Percentiles rank a stretch among this genome's conserved stretches.
These are phyloP conservation scores for Okamejei kenojei DNA, from an alignment of 2,797 vertebrate genomes.

Conservation along the genomic window DNA sequence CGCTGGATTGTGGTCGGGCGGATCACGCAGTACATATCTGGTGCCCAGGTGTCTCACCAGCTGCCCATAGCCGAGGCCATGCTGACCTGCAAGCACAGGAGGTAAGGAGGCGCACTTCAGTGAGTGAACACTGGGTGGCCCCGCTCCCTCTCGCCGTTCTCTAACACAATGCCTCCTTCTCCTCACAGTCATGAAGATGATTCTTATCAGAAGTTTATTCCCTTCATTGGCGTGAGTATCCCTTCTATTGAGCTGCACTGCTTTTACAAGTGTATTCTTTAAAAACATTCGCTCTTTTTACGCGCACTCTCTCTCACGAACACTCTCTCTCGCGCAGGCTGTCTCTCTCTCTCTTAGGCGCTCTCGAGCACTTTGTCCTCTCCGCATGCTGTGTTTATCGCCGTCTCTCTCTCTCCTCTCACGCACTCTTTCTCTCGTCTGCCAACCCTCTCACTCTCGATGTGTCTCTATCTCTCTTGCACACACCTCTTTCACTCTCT, in stretches of 20 bases:
- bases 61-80: constrained; percentile 96
- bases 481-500: background rate
- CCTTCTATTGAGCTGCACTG: background rate
- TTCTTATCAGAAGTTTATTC: constrained; percentile 88
- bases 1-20: constrained; percentile 78
- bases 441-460: too few relatives aligned
- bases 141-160: background rate
- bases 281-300: background rate
- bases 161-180: background rate
- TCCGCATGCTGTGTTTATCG: too few relatives aligned
- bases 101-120: constrained; percentile 59
- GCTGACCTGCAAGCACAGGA: constrained; percentile 92
- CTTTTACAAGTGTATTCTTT: too few relatives aligned
- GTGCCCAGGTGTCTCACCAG: constrained; percentile 79
- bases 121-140: background rate
- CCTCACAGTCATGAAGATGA: constrained; percentile 73
- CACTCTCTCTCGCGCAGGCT: background rate
- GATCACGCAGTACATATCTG: constrained; percentile 77
- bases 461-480: too few relatives aligned
- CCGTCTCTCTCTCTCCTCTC: too few relatives aligned
- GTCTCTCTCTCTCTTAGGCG: background rate
- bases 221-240: constrained; percentile 78
- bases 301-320: too few relatives aligned
- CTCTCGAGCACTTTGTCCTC: background rate
- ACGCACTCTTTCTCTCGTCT: too few relatives aligned